Percentiles rank a stretch among this genome's conserved stretches.
phyloP scores from a whole-genome alignment of 2,113 vertebrate genomes.

The Antechinus flavipes region DNA sequence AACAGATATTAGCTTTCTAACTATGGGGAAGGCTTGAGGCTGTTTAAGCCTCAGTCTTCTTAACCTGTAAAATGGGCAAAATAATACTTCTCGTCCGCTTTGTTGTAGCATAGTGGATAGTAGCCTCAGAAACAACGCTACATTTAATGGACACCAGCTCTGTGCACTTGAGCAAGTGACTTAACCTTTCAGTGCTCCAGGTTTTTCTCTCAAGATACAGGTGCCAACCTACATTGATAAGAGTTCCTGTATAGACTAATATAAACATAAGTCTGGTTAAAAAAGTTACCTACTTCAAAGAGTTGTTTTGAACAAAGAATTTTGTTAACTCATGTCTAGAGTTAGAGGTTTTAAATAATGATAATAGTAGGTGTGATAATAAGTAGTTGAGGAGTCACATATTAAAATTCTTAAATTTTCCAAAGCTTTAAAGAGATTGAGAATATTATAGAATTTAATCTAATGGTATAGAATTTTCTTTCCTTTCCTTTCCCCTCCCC shows the following conservation, averaged over 20 bases:
- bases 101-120: neutral
- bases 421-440: neutral
- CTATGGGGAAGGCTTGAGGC: neutral
- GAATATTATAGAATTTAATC: neutral
- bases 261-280: neutral
- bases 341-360: neutral
- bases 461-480: neutral
- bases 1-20: neutral
- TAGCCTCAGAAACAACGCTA: neutral
- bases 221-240: neutral
- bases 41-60: neutral
- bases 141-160: neutral
- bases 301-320: neutral
- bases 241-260: neutral
- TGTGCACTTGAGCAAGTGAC: neutral
- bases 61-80: neutral
- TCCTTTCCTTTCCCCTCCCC: neutral
- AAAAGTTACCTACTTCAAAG: neutral
- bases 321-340: neutral
- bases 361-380: neutral
- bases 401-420: neutral
- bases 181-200: neutral
- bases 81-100: neutral
- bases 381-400: neutral
- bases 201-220: neutral